Conservation (phyloP, 2,113 vertebrate genomes). For the Rousettus leschenaultii region DNA sequence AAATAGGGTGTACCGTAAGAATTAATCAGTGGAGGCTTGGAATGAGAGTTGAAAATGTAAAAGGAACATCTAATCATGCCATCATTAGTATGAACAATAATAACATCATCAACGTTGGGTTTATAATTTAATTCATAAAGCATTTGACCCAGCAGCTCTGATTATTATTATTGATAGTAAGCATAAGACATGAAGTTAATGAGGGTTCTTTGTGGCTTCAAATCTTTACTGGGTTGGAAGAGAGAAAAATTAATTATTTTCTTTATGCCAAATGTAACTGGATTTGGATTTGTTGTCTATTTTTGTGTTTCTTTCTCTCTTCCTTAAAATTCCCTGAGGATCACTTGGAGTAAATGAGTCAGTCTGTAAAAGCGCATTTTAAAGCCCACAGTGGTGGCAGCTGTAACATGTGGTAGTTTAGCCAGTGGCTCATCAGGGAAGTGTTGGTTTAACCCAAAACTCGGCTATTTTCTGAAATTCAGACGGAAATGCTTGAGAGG, state of each 20-base stretch:
- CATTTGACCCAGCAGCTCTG: constrained; percentile 22
- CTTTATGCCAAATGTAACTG: constrained; percentile 20
- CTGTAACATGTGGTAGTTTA: neutral
- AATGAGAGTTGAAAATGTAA: constrained; percentile 20
- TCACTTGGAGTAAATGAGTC: constrained; percentile 43
- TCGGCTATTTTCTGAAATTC: constrained; percentile 24
- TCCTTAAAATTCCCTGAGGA: constrained; percentile 25
- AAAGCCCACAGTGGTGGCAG: neutral
- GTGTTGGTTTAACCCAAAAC: neutral
- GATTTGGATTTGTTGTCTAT: constrained; percentile 38
- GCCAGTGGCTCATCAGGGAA: neutral
- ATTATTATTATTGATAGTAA: constrained; percentile 63
- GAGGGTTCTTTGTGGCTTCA: neutral
- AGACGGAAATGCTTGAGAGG: neutral
- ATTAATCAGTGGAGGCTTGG: constrained; percentile 31
- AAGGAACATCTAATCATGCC: constrained; percentile 12
- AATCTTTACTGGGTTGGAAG: constrained; percentile 11
- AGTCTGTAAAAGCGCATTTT: constrained; percentile 34
- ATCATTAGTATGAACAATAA: constrained; percentile 45
- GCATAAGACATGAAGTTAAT: constrained; percentile 40
- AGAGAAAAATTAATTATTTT: constrained; percentile 11
- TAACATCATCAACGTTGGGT: constrained; percentile 29
- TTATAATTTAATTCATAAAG: constrained; percentile 43
- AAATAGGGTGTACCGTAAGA: neutral
- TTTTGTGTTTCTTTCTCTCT: constrained; percentile 50